phyloP scores from a whole-genome alignment of 2,797 vertebrate genomes.

The Lepilemur ruficaudatus region DNA sequence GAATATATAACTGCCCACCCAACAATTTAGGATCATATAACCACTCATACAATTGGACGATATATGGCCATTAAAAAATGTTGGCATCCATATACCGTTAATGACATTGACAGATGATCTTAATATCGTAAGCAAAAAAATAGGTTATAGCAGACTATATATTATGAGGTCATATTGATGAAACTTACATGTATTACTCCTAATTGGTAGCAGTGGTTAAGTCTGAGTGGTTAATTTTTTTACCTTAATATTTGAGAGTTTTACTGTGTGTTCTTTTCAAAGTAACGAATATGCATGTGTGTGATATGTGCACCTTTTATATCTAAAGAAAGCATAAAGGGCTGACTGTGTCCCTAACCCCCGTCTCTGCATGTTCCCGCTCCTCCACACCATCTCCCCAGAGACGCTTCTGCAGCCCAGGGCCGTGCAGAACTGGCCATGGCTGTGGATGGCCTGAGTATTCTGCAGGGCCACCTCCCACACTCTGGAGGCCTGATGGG shows the following conservation, averaged over 20 bases:
- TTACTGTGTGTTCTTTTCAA: neutral
- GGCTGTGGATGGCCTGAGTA: neutral
- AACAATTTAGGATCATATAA: neutral
- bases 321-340: neutral
- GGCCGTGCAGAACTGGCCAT: neutral
- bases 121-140: neutral
- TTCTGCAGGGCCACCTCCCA: no score
- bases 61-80: neutral
- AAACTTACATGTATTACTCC: neutral
- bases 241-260: neutral
- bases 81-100: neutral
- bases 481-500: neutral
- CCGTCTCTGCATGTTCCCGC: fast-evolving
- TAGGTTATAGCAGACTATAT: neutral
- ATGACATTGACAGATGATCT: conserved; percentile 19
- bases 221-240: neutral
- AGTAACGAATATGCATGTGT: neutral
- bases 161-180: neutral
- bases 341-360: no score
- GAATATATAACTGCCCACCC: neutral
- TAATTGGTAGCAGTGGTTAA: conserved; percentile 34
- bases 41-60: neutral
- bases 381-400: neutral
- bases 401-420: neutral
- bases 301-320: neutral